Percentiles rank a stretch among this genome's conserved stretches.
These are phyloP conservation scores for Heliangelus exortis DNA, from an alignment of 2,797 vertebrate species.

Conservation along the genomic window DNA sequence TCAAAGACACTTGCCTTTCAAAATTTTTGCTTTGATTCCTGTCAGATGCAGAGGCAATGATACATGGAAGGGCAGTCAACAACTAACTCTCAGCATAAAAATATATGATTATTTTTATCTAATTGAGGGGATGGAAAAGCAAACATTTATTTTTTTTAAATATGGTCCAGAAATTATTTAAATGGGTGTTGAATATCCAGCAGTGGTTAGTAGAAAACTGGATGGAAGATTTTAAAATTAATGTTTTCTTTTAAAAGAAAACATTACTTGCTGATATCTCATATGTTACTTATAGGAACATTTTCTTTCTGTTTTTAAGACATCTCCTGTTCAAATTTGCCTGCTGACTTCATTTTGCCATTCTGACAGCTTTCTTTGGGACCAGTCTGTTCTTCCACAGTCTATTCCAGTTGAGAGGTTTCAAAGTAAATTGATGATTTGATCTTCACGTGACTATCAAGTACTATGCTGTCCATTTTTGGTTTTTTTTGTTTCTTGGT, in stretches of 20 bases:
- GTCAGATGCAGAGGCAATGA: slow-evolving; percentile 3
- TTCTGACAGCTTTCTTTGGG: neutral
- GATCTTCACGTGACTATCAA: neutral
- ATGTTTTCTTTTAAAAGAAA: neutral
- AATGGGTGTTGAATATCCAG: neutral
- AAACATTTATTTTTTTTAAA: neutral
- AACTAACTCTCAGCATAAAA: neutral
- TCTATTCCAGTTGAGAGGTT: neutral
- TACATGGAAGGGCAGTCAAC: neutral
- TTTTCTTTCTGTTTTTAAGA: neutral
- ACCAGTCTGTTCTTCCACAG: neutral
- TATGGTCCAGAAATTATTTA: neutral
- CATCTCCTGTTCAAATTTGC: neutral
- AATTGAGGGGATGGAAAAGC: neutral
- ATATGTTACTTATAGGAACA: neutral
- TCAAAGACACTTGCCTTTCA: slow-evolving; percentile 26
- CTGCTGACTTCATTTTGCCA: neutral
- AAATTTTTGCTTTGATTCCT: slow-evolving; percentile 42
- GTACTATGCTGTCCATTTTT: neutral
- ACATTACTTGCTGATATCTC: neutral
- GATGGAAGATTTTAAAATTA: neutral
- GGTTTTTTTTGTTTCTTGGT: neutral
- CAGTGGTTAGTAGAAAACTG: neutral
- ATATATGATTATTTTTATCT: neutral
- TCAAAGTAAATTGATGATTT: neutral